Conservation (phyloP, 2,888 invertebrate genomes). For the Heliconius sara region DNA sequence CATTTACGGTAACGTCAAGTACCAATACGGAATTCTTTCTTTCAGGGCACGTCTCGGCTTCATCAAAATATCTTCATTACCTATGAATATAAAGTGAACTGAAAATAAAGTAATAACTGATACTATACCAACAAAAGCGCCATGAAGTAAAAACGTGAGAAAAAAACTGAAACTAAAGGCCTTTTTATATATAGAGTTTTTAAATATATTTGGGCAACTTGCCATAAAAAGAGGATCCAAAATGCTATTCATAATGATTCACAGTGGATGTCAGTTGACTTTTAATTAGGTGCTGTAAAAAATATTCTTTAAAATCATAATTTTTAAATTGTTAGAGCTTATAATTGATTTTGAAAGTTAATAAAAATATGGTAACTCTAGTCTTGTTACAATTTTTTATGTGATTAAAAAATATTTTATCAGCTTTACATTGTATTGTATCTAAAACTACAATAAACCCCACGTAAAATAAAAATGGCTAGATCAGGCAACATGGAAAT, state of each 20-base stretch:
- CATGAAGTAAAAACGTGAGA: constrained; percentile 20
- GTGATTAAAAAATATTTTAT: no score
- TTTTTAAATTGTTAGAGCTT: no score
- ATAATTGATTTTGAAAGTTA: no score
- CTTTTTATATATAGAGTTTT: not conserved
- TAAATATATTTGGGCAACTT: not conserved
- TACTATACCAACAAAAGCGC: constrained; percentile 12
- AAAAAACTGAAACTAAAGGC: not conserved
- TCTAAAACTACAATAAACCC: no score
- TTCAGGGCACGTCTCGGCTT: constrained; percentile 37
- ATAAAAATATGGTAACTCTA: no score
- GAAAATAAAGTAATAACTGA: constrained; percentile 28
- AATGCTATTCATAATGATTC: not conserved
- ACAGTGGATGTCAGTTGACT: not conserved
- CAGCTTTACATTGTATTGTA: no score
- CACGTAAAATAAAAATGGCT: no score
- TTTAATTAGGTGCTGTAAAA: not conserved
- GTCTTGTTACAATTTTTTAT: no score
- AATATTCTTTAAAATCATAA: no score
- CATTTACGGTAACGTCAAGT: not conserved
- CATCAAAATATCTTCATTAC: constrained; percentile 39
- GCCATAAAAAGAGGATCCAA: not conserved
- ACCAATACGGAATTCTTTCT: constrained; percentile 13
- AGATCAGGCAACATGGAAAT: no score
- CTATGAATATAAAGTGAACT: constrained; percentile 38